Conservation (phyloP, 2,888 invertebrate genomes). For the Hetaerina titia region DNA sequence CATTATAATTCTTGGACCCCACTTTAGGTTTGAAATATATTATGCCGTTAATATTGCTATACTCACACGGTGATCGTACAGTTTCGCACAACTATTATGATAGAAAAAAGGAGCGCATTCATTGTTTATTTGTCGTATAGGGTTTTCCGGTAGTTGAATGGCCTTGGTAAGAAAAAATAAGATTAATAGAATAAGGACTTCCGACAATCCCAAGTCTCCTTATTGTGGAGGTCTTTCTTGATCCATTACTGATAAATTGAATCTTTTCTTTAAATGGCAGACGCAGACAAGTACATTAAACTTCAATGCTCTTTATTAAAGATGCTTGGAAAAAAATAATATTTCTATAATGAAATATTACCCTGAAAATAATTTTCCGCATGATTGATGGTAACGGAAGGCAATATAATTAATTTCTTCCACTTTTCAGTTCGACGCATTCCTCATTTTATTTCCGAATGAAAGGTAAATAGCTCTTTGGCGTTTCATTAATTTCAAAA, state of each 20-base stretch:
- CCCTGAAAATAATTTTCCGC: background rate
- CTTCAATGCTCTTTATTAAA: background rate
- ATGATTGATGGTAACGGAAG: background rate
- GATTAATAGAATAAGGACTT: background rate
- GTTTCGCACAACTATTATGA: no score
- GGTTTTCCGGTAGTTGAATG: background rate
- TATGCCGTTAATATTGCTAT: no score
- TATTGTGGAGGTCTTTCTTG: background rate
- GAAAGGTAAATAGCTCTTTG: conserved; percentile 32
- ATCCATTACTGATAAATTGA: background rate
- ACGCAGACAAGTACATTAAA: background rate
- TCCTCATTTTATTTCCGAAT: conserved; percentile 17
- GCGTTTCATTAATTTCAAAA: conserved; percentile 16
- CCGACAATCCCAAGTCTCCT: background rate
- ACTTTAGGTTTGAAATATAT: no score
- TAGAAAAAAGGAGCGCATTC: no score
- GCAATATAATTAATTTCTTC: conserved; percentile 27
- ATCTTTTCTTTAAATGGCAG: background rate
- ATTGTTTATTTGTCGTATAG: background rate
- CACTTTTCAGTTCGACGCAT: conserved; percentile 23
- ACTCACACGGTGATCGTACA: no score
- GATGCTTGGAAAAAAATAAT: background rate
- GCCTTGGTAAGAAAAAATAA: background rate
- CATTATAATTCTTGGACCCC: no score
- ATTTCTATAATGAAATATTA: background rate